Evolutionary conservation across 2,113 vertebrate species (phyloP), one percentile per base, ranked within the genome.

Genomic region (Felis chaus): DNA sequence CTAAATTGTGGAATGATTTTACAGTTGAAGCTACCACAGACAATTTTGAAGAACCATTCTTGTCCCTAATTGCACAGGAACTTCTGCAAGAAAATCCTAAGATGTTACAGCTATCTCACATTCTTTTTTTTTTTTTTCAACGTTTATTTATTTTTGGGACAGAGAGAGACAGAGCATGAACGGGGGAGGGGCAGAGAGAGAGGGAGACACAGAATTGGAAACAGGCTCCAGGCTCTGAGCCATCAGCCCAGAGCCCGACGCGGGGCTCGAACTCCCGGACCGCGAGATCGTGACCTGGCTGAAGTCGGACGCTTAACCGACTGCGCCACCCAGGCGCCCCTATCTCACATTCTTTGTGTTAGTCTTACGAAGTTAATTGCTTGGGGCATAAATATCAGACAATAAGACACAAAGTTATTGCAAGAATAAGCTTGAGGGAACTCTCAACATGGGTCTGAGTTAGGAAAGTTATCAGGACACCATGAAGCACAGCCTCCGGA

Each of bases 341-440:
- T 86, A 68, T 94, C 41, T 89, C 23, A 82, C 16, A 66, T 65
- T 95, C 14, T 87, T 41, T 87, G 76, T 13, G 7, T 88, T 69
- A 71, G 63, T 80, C 25, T 80, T 94, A 21, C 76, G 11, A 89
- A 61, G 23, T 93, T 91, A 95, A 81, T 95, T 39, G 18, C 41
- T 97, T 97, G 31, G 13, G 21, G 69, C 15, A 84, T 7, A 88
- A 78, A 82, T 85, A 25, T 86, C 27, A 79, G 84, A 55, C 94
- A 85, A 73, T 7, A 88, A 73, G 71, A 39, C 76, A 19, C 82
- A 48, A 87, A 31, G 3, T 71, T 87, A 68, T 36, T 76, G 4
- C 84, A 93, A 13, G 29, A 93, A 57, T 71, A 93, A 66, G 36
- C 18, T 76, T 73, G 45, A 91, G 50, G 63, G 11, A 14, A 79